Base-by-base conservation (phyloP, 30 jellyfish, hydroid and myxozoan species). In the Aurelia aurita complex sp. Pacific region DNA sequence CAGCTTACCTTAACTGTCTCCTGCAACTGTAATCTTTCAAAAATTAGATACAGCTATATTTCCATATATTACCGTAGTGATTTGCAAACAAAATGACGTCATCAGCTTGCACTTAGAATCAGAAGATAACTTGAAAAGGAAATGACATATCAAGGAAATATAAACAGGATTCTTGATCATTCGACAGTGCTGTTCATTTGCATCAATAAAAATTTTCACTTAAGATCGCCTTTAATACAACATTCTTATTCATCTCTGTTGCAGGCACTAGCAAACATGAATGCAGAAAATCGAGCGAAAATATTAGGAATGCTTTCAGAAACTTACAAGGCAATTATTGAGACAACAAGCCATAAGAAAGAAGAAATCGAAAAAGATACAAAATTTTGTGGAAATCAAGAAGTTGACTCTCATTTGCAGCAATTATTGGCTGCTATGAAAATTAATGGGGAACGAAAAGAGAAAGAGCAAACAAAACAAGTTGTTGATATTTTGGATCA, bases 401-500 rank as follows among this genome's bases (percentile, higher is more conserved):
- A 50, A 16, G 64, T 81, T 1, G 80, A 81, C 61, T 35, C 38
- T 1, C 74, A 35, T 11, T 66, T 67, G 29, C 33, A 69, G 54
- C 74, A 10, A 9, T 46, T 46, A 46, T 46, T 46, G 62, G 69
- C 65, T 36, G 67, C 69, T 1, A 12, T 76, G 14, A 42, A 43
- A 10, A 69, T 69, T 32, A 65, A 29, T 17, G 53, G 16, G 14
- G 59, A 81, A 11, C n/a, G 16, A 16, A 35, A 16, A 59, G 76
- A 67, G 62, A 69, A 32, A 23, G 90, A 67, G 9, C 35, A 81
- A 55, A 69, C 82, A 59, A 57, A 67, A 52, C 77, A 81, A 53
- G 90, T 81, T 23, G 73, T 81, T 68, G 43, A 59, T 46, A 17
- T 81, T 13, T 65, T 81, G 36, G 83, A 81, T 34, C 83, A 81